phyloP scores from a whole-genome alignment of 2,113 vertebrate genomes.

The Rhinolophus ferrumequinum region DNA sequence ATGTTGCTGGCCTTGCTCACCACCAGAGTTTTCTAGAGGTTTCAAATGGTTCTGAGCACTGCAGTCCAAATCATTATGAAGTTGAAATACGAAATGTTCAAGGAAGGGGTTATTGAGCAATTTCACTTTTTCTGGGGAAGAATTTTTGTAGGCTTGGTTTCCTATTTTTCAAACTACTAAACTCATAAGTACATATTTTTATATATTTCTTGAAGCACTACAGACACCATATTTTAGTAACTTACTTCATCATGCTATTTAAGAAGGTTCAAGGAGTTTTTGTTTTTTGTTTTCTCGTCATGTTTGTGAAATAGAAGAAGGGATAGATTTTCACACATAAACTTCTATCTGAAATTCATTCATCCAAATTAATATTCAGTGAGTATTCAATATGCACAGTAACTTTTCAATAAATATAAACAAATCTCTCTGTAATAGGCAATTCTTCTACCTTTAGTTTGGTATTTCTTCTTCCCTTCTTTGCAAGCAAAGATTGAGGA shows the following conservation, averaged over 20 bases:
- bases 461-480: constrained; percentile 31
- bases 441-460: background rate
- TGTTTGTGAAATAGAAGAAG: constrained; percentile 6
- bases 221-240: background rate
- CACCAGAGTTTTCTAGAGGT: background rate
- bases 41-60: background rate
- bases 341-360: background rate
- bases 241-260: background rate
- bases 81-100: background rate
- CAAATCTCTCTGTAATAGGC: background rate
- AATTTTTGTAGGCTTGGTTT: background rate
- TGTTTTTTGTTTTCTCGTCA: background rate
- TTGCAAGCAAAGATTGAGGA: constrained; percentile 19
- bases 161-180: background rate
- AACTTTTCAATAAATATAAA: background rate
- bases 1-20: fast-evolving
- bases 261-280: background rate
- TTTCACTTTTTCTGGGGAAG: background rate
- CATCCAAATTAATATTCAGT: background rate
- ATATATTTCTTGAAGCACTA: background rate
- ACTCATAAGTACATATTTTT: background rate
- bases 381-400: background rate
- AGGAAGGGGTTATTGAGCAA: background rate
- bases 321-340: background rate
- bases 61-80: background rate